Percentiles rank a stretch among this genome's conserved stretches.
Conservation (phyloP, 2,888 invertebrate species). For the Belgica antarctica region DNA sequence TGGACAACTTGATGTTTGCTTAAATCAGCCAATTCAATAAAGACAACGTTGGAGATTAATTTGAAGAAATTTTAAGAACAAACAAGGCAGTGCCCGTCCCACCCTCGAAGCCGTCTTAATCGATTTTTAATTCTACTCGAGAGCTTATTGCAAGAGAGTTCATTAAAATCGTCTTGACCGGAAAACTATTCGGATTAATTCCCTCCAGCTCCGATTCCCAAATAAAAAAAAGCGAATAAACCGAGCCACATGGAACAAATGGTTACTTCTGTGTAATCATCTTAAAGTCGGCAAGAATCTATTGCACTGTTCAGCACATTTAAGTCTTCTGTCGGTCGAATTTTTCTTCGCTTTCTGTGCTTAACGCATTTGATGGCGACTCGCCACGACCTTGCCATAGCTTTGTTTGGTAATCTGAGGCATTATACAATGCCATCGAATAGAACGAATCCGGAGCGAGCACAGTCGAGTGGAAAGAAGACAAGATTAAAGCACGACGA, state of each 20-base stretch:
- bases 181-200: background rate
- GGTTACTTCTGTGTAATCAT: conserved; percentile 26
- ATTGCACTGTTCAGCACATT: background rate
- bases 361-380: too few species aligned
- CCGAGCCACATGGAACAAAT: conserved; percentile 27
- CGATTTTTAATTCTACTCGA: background rate
- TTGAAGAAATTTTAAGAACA: background rate
- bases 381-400: conserved; percentile 24
- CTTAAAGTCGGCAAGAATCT: conserved; percentile 18
- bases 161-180: background rate
- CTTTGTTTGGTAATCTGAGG: too few species aligned
- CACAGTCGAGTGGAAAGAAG: background rate
- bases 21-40: background rate
- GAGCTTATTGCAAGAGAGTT: background rate
- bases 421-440: conserved; percentile 21
- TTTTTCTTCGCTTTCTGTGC: conserved; percentile 2
- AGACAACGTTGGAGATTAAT: background rate
- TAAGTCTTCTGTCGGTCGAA: background rate
- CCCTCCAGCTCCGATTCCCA: background rate
- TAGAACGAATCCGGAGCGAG: background rate
- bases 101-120: too few species aligned
- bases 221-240: background rate
- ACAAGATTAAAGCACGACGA: conserved; percentile 8
- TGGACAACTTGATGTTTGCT: background rate
- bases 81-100: background rate